phyloP scores from a whole-genome alignment of 2,797 vertebrate genomes.

The Cirrhinus mrigala region DNA sequence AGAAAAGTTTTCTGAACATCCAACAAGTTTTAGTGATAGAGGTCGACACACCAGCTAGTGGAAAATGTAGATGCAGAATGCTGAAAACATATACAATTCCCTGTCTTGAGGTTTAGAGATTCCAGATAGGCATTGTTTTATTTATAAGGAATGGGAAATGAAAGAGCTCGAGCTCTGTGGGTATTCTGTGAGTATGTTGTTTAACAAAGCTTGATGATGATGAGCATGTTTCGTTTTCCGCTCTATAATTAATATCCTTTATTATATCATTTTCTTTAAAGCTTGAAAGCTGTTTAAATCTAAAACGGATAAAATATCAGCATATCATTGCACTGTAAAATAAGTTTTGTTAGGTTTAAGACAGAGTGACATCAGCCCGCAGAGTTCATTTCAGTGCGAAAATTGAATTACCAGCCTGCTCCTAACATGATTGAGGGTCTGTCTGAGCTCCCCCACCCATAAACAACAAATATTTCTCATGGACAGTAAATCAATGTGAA shows the following conservation, averaged over 20 bases:
- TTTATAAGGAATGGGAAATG: neutral
- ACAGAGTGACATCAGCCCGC: neutral
- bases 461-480: slow-evolving; percentile 72
- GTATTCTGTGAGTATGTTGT: neutral
- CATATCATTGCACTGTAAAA: neutral
- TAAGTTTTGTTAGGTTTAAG: slow-evolving; percentile 14
- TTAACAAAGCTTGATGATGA: neutral
- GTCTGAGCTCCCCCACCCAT: slow-evolving; percentile 62
- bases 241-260: neutral
- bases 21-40: neutral
- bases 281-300: neutral
- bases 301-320: neutral
- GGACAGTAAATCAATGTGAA: slow-evolving; percentile 74
- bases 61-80: neutral
- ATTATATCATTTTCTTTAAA: too few species aligned
- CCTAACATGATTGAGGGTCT: slow-evolving; percentile 56
- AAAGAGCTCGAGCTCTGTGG: neutral
- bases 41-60: neutral
- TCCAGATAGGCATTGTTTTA: neutral
- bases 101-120: neutral
- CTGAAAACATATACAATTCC: neutral
- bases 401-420: slow-evolving; percentile 29
- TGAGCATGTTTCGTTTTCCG: neutral
- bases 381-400: slow-evolving; percentile 3
- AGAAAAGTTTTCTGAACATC: neutral